Evolutionary conservation across 2,888 invertebrate species (phyloP), one percentile per base, ranked within the genome.

Genomic region (Metalampra italica): DNA sequence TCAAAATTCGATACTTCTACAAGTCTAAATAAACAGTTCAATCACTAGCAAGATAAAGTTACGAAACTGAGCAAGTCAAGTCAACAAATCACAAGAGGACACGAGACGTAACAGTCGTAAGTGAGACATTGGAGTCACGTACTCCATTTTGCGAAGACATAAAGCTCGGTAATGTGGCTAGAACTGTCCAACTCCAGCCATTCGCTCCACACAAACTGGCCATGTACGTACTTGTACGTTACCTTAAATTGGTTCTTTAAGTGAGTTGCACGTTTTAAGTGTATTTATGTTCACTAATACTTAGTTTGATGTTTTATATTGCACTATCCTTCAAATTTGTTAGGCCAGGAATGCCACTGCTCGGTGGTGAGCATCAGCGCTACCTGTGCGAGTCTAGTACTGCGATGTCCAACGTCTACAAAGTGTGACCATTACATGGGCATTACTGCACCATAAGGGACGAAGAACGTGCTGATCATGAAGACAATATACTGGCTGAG

Each of bases 151-250:
- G 71, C 54, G 64, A 64, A 69, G 72, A 77, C 75, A 79, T 78
- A 83, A 83, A 83, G 78, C 77, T 75, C 70, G 66, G 64, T 79
- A 81, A 83, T 77, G 81, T 71, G 72, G 66, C 68, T 68, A 68
- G 68, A 82, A 82, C 76, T 82, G 78, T 79, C 78, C 75, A 82
- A 84, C 78, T 82, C 73, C 54, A 59, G 62, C 78, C 77, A 75
- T 83, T 80, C 68, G 62, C 68, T 61, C 64, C 64, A 65, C 71
- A 65, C 46, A 66, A 66, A 68, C 64, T 61, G 61, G 60, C 49
- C 53, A 50, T 48, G 54, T 55, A 55, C 52, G 36, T 36, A 36
- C n/a, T n/a, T 36, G 11, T 32, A 36, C 36, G n/a, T 3, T n/a
- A 36, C 56, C 51, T 54, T 54, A 55, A 61, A 59, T 56, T 56